phyloP scores from a whole-genome alignment of 2,888 invertebrate genomes.

The Clanis bilineata region DNA sequence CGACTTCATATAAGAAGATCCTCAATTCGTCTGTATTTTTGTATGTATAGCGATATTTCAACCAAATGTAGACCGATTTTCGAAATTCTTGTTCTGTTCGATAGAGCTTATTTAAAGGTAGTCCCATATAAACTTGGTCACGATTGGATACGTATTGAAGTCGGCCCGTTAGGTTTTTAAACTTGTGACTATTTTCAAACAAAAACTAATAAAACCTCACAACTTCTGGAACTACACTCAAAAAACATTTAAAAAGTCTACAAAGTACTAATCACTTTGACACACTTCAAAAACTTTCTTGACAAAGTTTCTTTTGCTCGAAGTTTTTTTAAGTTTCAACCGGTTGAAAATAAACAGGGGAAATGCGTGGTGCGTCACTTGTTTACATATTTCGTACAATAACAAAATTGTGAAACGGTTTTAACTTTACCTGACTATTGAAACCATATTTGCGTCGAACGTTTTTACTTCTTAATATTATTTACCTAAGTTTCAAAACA shows the following conservation, averaged over 20 bases:
- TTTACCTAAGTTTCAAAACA: constrained; percentile 15
- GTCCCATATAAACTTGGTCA: too few relatives aligned
- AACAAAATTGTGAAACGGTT: constrained; percentile 15
- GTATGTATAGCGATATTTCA: too few relatives aligned
- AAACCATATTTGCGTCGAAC: constrained; percentile 20
- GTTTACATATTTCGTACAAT: constrained; percentile 12
- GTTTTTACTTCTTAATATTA: constrained; percentile 12
- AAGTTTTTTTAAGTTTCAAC: constrained; percentile 35
- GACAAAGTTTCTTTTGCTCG: constrained; percentile 19
- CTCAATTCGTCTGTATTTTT: too few relatives aligned
- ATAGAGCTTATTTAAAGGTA: too few relatives aligned
- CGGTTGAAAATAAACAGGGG: constrained; percentile 25
- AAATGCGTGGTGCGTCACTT: constrained; percentile 43
- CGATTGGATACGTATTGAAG: too few relatives aligned
- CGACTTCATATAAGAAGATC: too few relatives aligned
- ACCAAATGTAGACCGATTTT: too few relatives aligned
- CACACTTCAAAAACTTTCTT: constrained; percentile 49
- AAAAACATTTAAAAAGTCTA: constrained; percentile 32
- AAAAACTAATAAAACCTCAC: constrained; percentile 19
- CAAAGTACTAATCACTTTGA: constrained; percentile 45
- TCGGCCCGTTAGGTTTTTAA: too few relatives aligned
- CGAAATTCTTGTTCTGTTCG: too few relatives aligned
- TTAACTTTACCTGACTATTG: constrained; percentile 18
- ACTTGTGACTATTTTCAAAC: neutral
- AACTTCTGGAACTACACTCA: constrained; percentile 19